phyloP scores from a whole-genome alignment of 64 coral and sea anemone genomes.

The Cladopsammia gracilis region DNA sequence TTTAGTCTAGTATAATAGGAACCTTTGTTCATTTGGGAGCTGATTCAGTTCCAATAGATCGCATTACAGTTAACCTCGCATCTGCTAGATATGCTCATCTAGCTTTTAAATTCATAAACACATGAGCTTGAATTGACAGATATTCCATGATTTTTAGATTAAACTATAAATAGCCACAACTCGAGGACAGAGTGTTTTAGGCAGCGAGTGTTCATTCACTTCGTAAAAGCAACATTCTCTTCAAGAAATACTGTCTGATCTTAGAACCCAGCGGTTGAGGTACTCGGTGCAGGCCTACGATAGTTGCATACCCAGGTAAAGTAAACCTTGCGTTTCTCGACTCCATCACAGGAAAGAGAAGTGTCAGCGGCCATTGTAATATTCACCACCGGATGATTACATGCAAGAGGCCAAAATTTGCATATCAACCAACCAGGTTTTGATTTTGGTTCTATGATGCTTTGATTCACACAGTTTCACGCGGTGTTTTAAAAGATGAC shows the following conservation, averaged over 20 bases:
- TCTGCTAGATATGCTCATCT: conserved; percentile 32
- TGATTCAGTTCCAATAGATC: conserved; percentile 42
- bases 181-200: neutral
- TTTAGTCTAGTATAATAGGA: neutral
- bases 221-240: neutral
- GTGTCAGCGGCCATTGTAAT: neutral
- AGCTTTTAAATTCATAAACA: conserved; percentile 30
- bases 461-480: neutral
- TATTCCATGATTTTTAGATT: conserved; percentile 33
- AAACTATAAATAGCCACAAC: conserved; percentile 30
- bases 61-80: conserved; percentile 45
- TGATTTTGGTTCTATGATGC: neutral
- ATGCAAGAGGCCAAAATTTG: neutral
- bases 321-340: neutral
- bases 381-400: neutral
- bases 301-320: neutral
- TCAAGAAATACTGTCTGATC: neutral
- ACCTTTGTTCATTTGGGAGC: conserved; percentile 8
- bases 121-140: conserved; percentile 41
- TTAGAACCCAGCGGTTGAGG: too few species aligned
- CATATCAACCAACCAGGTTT: neutral
- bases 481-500: conserved; percentile 30
- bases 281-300: neutral
- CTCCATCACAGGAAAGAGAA: neutral
- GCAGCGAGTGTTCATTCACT: neutral